Base-by-base conservation (phyloP, 2,888 invertebrate genomes). In the Anarsia innoxiella region DNA sequence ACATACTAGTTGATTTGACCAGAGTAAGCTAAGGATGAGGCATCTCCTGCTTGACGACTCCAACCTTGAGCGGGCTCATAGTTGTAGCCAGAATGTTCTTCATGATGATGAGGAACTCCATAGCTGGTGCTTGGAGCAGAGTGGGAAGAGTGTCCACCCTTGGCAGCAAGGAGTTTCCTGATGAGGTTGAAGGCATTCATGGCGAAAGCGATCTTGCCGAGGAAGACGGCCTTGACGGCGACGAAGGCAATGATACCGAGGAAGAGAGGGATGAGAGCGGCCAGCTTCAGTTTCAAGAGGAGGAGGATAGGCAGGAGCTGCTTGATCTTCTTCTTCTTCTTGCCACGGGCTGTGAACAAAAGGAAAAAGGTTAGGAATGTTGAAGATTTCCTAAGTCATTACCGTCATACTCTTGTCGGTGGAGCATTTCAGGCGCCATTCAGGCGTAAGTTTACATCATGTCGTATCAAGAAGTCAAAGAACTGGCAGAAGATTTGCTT, bases 181-280 rank as follows among this genome's bases (percentile, higher is more conserved):
- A 86, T 74, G 1, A 83, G 77, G 58, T 89, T 89, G 57, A 94
- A 87, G 14, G 89, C 89, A 39, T 90, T 89, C 66, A 94, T 88
- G 48, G 93, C 88, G 39, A 95, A 87, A n/a, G 93, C 94, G 49
- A 94, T 89, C 85, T 95, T 95, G 59, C 93, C 93, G 48, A 94
- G 86, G 60, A 94, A 86, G 49, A 95, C 87, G 8, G 94, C 94
- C 86, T 95, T 94, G 80, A 94, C 89, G 15, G 94, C 93, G 32
- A 91, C 87, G 42, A 94, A 83, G 29, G 93, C 94, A 49, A 94
- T 88, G 56, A 84, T 74, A 9, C 84, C 94, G 31, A 94, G 88
- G 56, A 91, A 90, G 46, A 94, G 76, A 9, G 94, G 94, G 48
- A 93, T 88, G 37, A 94, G 84, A 9, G 91, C 90, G 12, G 92